Evolutionary conservation across 2,797 vertebrate species (phyloP).

Genomic region (Delichon dasypus): DNA sequence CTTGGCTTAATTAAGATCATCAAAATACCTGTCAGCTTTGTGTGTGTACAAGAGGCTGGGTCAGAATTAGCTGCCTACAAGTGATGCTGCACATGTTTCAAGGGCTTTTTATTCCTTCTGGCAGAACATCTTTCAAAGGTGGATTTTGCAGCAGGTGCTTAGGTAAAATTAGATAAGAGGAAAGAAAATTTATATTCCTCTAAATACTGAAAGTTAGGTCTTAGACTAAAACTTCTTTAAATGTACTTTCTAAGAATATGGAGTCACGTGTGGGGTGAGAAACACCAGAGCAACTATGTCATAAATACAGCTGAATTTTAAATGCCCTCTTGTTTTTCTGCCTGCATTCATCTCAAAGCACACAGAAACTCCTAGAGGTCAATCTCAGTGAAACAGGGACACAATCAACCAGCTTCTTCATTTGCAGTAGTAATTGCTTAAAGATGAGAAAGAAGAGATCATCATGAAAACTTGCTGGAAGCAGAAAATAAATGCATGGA

Average conservation of each 20-base stretch:
- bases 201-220: background rate
- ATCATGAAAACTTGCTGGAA: background rate
- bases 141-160: background rate
- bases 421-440: background rate
- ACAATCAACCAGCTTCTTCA: background rate
- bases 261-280: background rate
- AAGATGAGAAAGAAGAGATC: background rate
- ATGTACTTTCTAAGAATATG: background rate
- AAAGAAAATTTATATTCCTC: background rate
- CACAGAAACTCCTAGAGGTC: background rate
- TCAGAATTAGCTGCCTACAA: background rate
- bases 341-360: background rate
- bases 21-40: background rate
- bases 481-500: background rate
- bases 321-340: background rate
- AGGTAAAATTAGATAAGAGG: background rate
- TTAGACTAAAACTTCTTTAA: background rate
- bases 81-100: background rate
- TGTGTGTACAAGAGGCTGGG: background rate
- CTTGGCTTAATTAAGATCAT: conserved; percentile 6
- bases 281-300: background rate
- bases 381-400: background rate
- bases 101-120: background rate
- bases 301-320: background rate
- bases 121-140: background rate